Conservation (phyloP, 30 jellyfish, hydroid and myxozoan genomes). For the Hydra vulgaris region DNA sequence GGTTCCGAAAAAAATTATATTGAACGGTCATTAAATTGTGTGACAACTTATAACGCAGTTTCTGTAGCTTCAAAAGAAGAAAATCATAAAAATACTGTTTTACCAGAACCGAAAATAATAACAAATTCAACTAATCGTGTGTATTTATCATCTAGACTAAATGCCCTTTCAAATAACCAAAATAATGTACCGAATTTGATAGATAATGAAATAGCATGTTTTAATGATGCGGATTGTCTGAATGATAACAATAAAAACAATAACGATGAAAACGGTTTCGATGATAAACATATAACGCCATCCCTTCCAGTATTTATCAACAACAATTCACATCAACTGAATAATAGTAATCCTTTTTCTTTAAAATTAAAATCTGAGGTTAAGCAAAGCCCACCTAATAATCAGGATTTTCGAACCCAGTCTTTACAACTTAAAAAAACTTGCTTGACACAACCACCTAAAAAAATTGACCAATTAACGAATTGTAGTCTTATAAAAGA, state of each 20-base stretch:
- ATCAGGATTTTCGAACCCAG: constrained; percentile 3
- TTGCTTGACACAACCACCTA: constrained; percentile 30
- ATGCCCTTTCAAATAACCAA: too few relatives aligned
- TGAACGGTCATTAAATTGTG: neutral
- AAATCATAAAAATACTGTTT: neutral
- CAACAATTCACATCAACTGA: neutral
- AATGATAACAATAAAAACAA: too few relatives aligned
- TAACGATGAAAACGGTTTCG: too few relatives aligned
- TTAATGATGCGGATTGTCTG: too few relatives aligned
- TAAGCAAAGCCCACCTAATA: constrained; percentile 5
- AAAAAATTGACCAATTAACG: constrained; percentile 19
- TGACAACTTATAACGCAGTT: neutral
- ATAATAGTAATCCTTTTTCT: constrained; percentile 11
- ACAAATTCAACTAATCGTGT: neutral
- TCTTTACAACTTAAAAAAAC: constrained; percentile 23
- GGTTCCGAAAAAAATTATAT: neutral
- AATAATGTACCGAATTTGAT: neutral
- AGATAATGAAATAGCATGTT: too few relatives aligned
- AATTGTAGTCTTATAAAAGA: neutral
- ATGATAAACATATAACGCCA: too few relatives aligned
- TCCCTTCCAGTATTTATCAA: neutral
- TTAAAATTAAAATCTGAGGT: constrained; percentile 10
- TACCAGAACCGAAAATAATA: neutral
- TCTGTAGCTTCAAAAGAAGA: neutral
- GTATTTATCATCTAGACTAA: too few relatives aligned